Percentiles rank a stretch among this genome's conserved stretches.
Conservation (phyloP, 2,888 invertebrate genomes). For the Drosophila nr. medialis region DNA sequence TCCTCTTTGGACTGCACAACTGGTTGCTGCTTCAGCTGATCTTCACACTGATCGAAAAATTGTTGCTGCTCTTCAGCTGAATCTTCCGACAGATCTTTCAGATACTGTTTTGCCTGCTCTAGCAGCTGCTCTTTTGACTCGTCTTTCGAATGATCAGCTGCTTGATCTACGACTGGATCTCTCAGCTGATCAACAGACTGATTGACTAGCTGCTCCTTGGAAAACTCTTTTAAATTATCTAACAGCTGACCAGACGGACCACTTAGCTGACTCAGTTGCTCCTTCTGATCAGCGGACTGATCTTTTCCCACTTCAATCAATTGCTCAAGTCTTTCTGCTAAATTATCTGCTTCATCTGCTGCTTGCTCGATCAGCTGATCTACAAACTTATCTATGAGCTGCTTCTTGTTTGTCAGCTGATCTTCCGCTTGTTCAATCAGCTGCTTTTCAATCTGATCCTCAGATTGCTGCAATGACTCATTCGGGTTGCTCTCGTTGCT, state of each 20-base stretch:
- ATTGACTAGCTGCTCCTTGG: neutral
- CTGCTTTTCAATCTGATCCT: neutral
- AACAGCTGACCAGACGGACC: neutral
- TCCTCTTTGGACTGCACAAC: neutral
- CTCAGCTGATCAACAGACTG: neutral
- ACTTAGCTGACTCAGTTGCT: no score
- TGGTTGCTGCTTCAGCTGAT: no score
- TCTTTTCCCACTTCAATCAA: neutral
- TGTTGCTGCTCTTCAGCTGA: no score
- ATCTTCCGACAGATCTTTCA: no score
- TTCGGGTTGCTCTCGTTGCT: neutral
- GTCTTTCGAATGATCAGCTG: no score
- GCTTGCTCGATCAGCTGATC: conserved; percentile 6
- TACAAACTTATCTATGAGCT: neutral
- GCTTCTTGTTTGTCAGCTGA: neutral
- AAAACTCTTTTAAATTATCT: neutral
- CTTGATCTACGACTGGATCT: no score
- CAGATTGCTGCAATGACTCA: neutral
- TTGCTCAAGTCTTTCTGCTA: neutral
- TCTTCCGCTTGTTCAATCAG: conserved; percentile 2
- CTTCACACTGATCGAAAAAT: no score
- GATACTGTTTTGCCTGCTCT: no score
- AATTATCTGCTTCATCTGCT: neutral
- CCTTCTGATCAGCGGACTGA: neutral
- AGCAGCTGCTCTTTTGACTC: no score